Evolutionary conservation across 2,797 vertebrate genomes (phyloP), one percentile per base, ranked within the genome.

Genomic region (Tokudaia tokunoshimensis): DNA sequence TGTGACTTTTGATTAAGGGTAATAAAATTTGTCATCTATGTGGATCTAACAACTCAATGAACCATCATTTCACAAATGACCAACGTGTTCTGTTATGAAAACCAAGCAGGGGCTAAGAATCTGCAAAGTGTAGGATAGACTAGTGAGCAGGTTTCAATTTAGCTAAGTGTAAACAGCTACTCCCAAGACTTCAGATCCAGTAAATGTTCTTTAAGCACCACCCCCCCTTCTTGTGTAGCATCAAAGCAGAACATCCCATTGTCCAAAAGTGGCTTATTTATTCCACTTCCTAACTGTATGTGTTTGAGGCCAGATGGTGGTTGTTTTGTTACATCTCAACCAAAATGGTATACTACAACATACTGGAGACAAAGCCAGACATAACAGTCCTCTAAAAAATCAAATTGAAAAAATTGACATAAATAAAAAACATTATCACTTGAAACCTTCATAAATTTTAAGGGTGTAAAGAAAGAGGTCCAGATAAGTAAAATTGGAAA

Each of bases 321-420:
- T 65, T 20, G 34, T 78, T 84, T 63, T 34, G 37, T 55, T 86
- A 50, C 41, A 29, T 24, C 72, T 75, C 72, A 96, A 41, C 50
- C 11, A 80, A n/a, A 95, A 86, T 4, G 44, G 15, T 31, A 57
- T 63, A 83, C n/a, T n/a, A 72, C n/a, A 83, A 37, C 22, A 76
- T 88, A 82, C 6, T 59, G 89, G 79, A 94, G 67, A 37, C 57
- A 12, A 3, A 85, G 95, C 47, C 75, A 82, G 47, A 75, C 70
- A 63, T 0, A 95, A 81, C 29, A 20, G 4, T 80, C 31, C 52
- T 67, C 59, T 91, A 31, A 84, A 94, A 93, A 88, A 20, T 94
- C 52, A 91, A 11, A 91, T 61, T 94, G 94, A 94, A 92, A 91
- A 44, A 90, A 80, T 96, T 91, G 72, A 10, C 13, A 84, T 57